Evolutionary conservation across 64 coral and sea anemone genomes (phyloP), one percentile per base, ranked within the genome.

Genomic region (Platygyra sinensis): DNA sequence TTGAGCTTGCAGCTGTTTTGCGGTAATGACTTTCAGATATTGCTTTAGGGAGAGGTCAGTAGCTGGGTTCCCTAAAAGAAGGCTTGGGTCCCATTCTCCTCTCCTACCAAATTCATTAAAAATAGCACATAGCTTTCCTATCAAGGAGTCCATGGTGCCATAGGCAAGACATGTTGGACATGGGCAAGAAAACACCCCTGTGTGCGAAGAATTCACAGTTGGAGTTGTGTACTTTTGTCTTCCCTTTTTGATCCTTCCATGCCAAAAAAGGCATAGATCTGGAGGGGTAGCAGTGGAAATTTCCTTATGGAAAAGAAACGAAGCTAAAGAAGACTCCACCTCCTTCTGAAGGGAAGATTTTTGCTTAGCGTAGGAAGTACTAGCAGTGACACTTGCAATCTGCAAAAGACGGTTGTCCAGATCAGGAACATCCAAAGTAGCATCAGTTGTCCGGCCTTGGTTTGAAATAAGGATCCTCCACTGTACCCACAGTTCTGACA

Each of bases 141-240:
- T n/a, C n/a, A n/a, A n/a, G n/a, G n/a, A n/a, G n/a, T n/a, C n/a
- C n/a, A n/a, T n/a, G n/a, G n/a, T n/a, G n/a, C n/a, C n/a, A n/a
- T n/a, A n/a, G n/a, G n/a, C n/a, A n/a, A n/a, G n/a, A n/a, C n/a
- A n/a, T n/a, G n/a, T n/a, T n/a, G n/a, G n/a, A n/a, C n/a, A n/a
- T n/a, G n/a, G n/a, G n/a, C n/a, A n/a, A n/a, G n/a, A n/a, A n/a
- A n/a, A n/a, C n/a, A n/a, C n/a, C n/a, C n/a, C n/a, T n/a, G n/a
- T n/a, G n/a, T n/a, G n/a, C n/a, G n/a, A n/a, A n/a, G n/a, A n/a
- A n/a, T n/a, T n/a, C n/a, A n/a, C n/a, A n/a, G n/a, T n/a, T n/a
- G n/a, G n/a, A n/a, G n/a, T n/a, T n/a, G n/a, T n/a, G 78, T 49
- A 77, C 51, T n/a, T 87, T 87, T 2, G 85, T 87, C 25, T 33